Conservation (phyloP, 2,888 invertebrate genomes). For the Lepetodrilus schrolli region DNA sequence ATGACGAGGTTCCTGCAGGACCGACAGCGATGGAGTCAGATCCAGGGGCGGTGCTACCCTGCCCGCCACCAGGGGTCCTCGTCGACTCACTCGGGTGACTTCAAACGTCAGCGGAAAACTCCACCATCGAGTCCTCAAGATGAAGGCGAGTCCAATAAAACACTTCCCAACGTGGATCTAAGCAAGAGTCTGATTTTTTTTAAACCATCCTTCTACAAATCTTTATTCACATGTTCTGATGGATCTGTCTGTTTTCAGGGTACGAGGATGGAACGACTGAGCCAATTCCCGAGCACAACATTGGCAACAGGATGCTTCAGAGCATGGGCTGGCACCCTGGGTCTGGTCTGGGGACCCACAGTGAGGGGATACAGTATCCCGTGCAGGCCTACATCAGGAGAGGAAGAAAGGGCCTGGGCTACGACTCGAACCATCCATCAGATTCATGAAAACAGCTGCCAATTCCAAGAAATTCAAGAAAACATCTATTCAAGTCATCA, state of each 20-base stretch:
- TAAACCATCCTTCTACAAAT: too few relatives aligned
- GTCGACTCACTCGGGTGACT: conserved; percentile 55
- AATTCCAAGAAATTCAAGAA: too few relatives aligned
- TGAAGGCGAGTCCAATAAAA: conserved; percentile 46
- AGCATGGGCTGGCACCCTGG: conserved; percentile 73
- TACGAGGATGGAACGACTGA: conserved; percentile 55
- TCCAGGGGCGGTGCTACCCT: conserved; percentile 53
- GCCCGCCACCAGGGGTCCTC: conserved; percentile 51
- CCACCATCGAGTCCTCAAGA: conserved; percentile 57
- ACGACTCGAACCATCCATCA: conserved; percentile 28
- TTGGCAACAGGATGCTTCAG: conserved; percentile 70
- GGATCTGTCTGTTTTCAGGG: conserved; percentile 43
- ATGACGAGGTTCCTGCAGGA: conserved; percentile 68
- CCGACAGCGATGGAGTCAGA: conserved; percentile 65
- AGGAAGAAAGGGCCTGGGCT: conserved; percentile 66
- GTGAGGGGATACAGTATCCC: conserved; percentile 63
- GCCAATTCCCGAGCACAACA: conserved; percentile 68
- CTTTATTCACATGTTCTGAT: too few relatives aligned
- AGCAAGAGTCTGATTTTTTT: too few relatives aligned
- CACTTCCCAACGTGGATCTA: too few relatives aligned
- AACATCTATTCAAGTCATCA: too few relatives aligned
- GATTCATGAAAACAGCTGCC: conserved; percentile 5
- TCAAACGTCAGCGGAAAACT: conserved; percentile 70
- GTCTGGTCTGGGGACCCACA: conserved; percentile 63
- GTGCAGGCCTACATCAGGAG: conserved; percentile 59